Conservation (phyloP, 2,113 vertebrate genomes). For the Synchiropus splendidus region DNA sequence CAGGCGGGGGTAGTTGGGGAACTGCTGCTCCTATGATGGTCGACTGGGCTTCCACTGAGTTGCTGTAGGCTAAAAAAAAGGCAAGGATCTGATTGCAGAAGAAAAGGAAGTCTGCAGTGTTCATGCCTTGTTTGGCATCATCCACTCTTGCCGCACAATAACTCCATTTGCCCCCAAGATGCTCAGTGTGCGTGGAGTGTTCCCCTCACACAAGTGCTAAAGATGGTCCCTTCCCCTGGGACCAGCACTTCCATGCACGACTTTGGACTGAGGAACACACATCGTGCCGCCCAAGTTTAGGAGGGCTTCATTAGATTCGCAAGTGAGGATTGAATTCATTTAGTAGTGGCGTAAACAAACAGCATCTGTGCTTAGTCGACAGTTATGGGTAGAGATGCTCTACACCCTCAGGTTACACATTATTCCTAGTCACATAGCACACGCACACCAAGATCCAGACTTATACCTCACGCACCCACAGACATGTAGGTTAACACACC, state of each 20-base stretch:
- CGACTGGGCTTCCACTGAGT: slow-evolving; percentile 50
- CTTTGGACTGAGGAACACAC: slow-evolving; percentile 21
- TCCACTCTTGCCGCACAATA: slow-evolving; percentile 63
- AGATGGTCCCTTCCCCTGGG: slow-evolving; percentile 62
- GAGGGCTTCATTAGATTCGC: slow-evolving; percentile 50
- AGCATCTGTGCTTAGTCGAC: slow-evolving; percentile 46
- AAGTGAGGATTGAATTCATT: slow-evolving; percentile 29
- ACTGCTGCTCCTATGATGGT: slow-evolving; percentile 41
- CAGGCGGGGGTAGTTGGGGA: slow-evolving; percentile 17
- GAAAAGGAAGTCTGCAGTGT: slow-evolving; percentile 58
- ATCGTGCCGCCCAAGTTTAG: slow-evolving; percentile 28
- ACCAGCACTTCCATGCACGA: slow-evolving; percentile 53
- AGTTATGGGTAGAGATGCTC: slow-evolving; percentile 37
- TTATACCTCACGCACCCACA: slow-evolving; percentile 29
- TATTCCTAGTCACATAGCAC: slow-evolving; percentile 33
- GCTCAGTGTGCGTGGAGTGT: slow-evolving; percentile 41
- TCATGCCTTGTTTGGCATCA: slow-evolving; percentile 70
- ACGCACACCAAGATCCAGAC: slow-evolving; percentile 8
- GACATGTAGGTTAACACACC: slow-evolving; percentile 41
- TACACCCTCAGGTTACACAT: slow-evolving; percentile 45
- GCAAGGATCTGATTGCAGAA: slow-evolving; percentile 45
- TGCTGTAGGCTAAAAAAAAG: slow-evolving; percentile 57
- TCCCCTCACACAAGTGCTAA: slow-evolving; percentile 54
- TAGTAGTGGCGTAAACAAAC: slow-evolving; percentile 38
- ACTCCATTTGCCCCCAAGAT: slow-evolving; percentile 68